Percentiles rank a stretch among this genome's conserved stretches.
phyloP scores from a whole-genome alignment of 2,888 invertebrate species.

The Sinodicranocentrus sp. region DNA sequence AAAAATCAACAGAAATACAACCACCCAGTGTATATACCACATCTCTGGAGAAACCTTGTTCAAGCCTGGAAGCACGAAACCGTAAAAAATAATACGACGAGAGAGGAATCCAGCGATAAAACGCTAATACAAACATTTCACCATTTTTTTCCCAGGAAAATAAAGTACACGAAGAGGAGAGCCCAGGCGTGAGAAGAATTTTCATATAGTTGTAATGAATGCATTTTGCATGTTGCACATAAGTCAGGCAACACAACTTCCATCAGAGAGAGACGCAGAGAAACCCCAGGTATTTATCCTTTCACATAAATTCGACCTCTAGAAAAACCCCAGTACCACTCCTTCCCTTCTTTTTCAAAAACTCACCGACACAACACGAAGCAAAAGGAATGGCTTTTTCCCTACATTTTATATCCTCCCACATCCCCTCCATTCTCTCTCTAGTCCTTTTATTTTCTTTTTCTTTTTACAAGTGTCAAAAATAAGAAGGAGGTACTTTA shows the following conservation, averaged over 20 bases:
- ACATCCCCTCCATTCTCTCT: conserved; percentile 1
- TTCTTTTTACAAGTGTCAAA: conserved; percentile 23
- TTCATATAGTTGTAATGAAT: conserved; percentile 19
- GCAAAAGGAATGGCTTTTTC: too few relatives aligned
- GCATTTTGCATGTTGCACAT: conserved; percentile 21
- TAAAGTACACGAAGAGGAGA: not conserved
- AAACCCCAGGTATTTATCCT: not conserved
- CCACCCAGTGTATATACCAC: not conserved
- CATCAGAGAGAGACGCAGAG: not conserved
- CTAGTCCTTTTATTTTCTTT: not conserved
- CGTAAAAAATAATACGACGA: not conserved
- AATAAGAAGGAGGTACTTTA: conserved; percentile 24
- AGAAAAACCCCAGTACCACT: too few relatives aligned
- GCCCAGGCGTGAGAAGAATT: conserved; percentile 28
- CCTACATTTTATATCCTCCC: conserved; percentile 5
- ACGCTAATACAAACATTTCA: conserved; percentile 17
- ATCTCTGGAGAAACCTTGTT: too few relatives aligned
- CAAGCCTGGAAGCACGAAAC: conserved; percentile 7
- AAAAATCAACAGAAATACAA: conserved; percentile 16
- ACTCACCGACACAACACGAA: too few relatives aligned
- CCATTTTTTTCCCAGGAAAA: conserved; percentile 16
- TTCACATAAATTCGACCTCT: too few relatives aligned
- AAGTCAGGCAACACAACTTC: conserved; percentile 11
- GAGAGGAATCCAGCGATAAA: conserved; percentile 8
- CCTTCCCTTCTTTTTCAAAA: too few relatives aligned